Percentiles rank a stretch among this genome's conserved stretches.
Conservation (phyloP, 2,797 vertebrate genomes). For the Sebastes wilsoni region DNA sequence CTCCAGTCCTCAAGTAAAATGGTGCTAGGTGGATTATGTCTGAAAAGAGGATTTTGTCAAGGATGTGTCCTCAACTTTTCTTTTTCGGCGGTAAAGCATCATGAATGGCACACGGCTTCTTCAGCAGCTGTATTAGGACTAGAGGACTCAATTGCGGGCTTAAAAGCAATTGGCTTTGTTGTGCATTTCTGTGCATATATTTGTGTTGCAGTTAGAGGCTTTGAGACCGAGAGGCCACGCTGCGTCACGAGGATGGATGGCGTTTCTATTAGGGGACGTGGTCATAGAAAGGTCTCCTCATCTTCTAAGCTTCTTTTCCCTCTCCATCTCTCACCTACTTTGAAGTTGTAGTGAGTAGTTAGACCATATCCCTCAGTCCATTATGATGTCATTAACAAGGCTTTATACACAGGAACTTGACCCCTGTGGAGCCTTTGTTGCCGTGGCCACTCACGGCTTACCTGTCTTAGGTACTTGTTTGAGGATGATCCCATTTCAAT, state of each 20-base stretch:
- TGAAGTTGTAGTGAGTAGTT: constrained; percentile 91
- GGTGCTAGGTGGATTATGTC: constrained; percentile 97
- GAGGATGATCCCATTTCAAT: constrained; percentile 84
- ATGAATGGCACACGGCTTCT: constrained; percentile 91
- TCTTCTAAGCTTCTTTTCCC: constrained; percentile 88
- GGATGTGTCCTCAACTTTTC: constrained; percentile 96
- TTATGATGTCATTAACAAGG: constrained; percentile 93
- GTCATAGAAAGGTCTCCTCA: constrained; percentile 84
- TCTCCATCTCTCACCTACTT: constrained; percentile 84
- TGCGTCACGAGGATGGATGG: constrained; percentile 90
- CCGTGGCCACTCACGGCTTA: constrained; percentile 83
- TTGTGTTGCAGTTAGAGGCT: constrained; percentile 89
- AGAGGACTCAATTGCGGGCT: constrained; percentile 93
- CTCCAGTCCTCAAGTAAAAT: constrained; percentile 97
- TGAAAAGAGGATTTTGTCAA: constrained; percentile 99
- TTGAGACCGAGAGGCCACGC: constrained; percentile 90
- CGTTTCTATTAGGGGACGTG: constrained; percentile 89
- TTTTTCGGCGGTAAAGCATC: constrained; percentile 85
- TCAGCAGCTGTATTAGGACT: constrained; percentile 96
- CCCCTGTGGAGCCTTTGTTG: constrained; percentile 88
- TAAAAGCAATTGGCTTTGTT: constrained; percentile 98
- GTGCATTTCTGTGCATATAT: constrained; percentile 93
- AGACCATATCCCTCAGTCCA: constrained; percentile 85
- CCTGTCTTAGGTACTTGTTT: constrained; percentile 89
- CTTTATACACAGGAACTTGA: constrained; percentile 89